Base-by-base conservation (phyloP, 2,113 vertebrate species). In the Arvicanthis niloticus region DNA sequence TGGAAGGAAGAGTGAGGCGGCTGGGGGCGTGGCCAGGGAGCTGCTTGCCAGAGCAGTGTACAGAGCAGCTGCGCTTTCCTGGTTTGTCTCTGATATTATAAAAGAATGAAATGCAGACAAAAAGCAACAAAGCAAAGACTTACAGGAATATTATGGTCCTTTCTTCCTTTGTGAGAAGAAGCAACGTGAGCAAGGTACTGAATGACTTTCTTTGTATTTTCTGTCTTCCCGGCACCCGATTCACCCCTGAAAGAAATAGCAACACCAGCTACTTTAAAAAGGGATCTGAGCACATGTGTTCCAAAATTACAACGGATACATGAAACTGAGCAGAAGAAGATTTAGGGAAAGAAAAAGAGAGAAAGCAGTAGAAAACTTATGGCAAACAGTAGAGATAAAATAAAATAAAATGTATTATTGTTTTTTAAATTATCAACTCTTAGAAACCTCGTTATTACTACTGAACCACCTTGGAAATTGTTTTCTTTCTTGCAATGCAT, bases 201-300 rank as follows among this genome's bases (percentile, higher is more conserved):
- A 98, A 99, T 99, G 91, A 99, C 99, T 97, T 99, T 99, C 98
- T 99, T 99, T 16, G 99, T 99, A 98, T 99, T 99, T 97, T 99
- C 99, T 1, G 99, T 99, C 99, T 99, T 99, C 97, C 99, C 99
- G 3, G 99, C 99, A 98, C 99, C 99, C 2, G 99, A 99, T 98
- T 99, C 99, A 95, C 99, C 99, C 98, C 99, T 99, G 98, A 60
- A 98, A 97, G 78, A 97, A 98, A 98, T 65, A 93, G 93, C 10
- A 96, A 96, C 92, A 98, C 17, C 98, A 86, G 60, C 92, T 48
- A 77, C 40, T 88, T 96, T 82, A 97, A 81, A 97, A 89, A 58
- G 16, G 58, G 90, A 92, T 73, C n/a, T 31, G 2, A 56, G 88
- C 26, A 53, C 5, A 85, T 17, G 51, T 48, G 53, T 29, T 85